Percentiles rank a stretch among this genome's conserved stretches.
Evolutionary conservation across 2,888 invertebrate species (phyloP).

Genomic region (Agriopis leucophaearia): DNA sequence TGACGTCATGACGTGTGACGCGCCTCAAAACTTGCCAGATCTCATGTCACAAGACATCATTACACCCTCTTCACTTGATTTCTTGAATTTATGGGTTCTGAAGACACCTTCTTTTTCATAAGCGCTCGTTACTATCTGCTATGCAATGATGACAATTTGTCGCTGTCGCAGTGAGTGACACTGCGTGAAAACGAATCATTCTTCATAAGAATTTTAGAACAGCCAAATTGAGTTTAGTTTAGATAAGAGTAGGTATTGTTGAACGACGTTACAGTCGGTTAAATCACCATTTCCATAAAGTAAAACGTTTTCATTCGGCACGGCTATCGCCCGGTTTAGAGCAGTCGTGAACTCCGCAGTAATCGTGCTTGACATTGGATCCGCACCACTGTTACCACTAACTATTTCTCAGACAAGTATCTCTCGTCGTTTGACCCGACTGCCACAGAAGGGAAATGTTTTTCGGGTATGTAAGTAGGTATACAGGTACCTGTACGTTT

Average conservation of each 20-base stretch:
- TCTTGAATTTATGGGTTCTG: no score
- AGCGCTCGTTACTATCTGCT: no score
- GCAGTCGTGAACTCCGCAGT: not conserved
- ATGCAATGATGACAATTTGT: no score
- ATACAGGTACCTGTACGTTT: no score
- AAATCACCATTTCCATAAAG: slow-evolving; percentile 1
- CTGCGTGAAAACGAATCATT: no score
- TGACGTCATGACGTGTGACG: no score
- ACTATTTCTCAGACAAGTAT: not conserved
- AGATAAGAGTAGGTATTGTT: not conserved
- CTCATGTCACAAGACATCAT: no score
- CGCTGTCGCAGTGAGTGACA: no score
- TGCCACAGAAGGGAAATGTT: no score
- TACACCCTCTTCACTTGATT: no score
- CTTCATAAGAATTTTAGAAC: not conserved
- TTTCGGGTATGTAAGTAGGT: not conserved
- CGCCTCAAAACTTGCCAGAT: no score
- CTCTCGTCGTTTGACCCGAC: not conserved
- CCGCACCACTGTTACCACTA: not conserved
- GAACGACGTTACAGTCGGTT: slow-evolving; percentile 1
- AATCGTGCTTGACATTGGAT: slow-evolving; percentile 1
- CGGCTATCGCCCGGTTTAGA: slow-evolving; percentile 18
- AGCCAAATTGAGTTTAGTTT: not conserved
- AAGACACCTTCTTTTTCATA: no score
- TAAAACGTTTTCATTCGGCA: not conserved